Evolutionary conservation across 2,888 invertebrate genomes (phyloP), one percentile per base, ranked within the genome.

Genomic region (Thereva unica): DNA sequence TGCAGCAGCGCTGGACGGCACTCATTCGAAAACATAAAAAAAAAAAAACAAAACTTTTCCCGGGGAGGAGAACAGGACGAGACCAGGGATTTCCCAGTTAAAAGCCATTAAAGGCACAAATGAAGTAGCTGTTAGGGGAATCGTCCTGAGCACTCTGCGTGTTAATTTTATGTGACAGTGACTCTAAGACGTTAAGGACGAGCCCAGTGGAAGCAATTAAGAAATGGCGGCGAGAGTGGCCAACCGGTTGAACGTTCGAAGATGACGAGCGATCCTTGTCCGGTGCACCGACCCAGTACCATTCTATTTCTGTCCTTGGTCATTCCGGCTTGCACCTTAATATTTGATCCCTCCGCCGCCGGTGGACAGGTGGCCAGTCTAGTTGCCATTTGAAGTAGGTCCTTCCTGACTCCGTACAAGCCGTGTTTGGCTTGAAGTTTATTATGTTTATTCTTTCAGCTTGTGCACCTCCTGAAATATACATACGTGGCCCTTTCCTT

Each of bases 401-500:
- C 23, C 56, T 41, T 56, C 56, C 56, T 23, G 42, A 5, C 56
- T 44, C 2, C 10, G 42, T 42, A 23, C 12, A 34, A 34, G 37
- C 56, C 44, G 42, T 56, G 44, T 56, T 44, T 56, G 56, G 56
- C 44, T 56, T 56, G 56, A 44, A 44, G 56, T 56, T 55, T 56
- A 35, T 41, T 10, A 44, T 56, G 56, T 56, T 56, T 44, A 56
- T 56, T 56, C 42, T 35, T 8, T 23, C 23, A 23, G 23, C 23
- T 23, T 23, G 23, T 23, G 23, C 23, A 23, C 23, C 23, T 23
- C 23, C 23, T 23, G 23, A 23, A 23, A 23, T 23, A 23, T 23
- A 23, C 23, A 23, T 23, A 23, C 23, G 23, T 23, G 23, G 23
- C 23, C 23, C 23, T 23, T 23, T 23, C 23, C 23, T 23, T 23